These are phyloP conservation scores for Ptychobarbus kaznakovi DNA, from an alignment of 2,797 vertebrate genomes.

Conservation along the genomic window DNA sequence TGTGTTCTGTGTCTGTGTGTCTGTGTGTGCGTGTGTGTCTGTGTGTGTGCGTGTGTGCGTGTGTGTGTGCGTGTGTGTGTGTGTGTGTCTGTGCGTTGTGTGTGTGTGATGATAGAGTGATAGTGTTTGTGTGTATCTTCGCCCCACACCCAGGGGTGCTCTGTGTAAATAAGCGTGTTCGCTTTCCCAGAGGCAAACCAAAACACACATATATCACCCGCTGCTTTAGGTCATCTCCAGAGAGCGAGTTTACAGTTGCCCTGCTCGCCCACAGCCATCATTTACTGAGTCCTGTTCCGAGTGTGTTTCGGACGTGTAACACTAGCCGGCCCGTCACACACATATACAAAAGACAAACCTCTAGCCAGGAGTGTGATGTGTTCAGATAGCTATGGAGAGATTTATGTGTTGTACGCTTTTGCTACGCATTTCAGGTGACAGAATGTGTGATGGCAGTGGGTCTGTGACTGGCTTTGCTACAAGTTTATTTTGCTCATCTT, in stretches of 20 bases:
- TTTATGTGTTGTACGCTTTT: constrained; percentile 57
- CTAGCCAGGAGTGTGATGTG: constrained; percentile 76
- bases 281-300: constrained; percentile 81
- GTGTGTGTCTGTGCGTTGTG: constrained; percentile 27
- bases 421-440: constrained; percentile 66
- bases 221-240: constrained; percentile 75
- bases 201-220: constrained; percentile 78
- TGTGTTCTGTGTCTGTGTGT: too few relatives aligned
- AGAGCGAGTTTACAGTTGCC: constrained; percentile 66
- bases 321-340: constrained; percentile 66
- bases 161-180: constrained; percentile 83
- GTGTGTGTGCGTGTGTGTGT: too few relatives aligned
- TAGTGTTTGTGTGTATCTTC: constrained; percentile 43
- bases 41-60: constrained; percentile 10
- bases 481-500: constrained; percentile 26
- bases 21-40: neutral
- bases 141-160: constrained; percentile 78
- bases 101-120: constrained; percentile 30
- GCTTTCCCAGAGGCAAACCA: constrained; percentile 73
- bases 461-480: constrained; percentile 32
- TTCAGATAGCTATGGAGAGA: constrained; percentile 60
- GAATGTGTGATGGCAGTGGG: constrained; percentile 43
- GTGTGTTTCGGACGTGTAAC: constrained; percentile 81
- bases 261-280: constrained; percentile 74
- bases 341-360: constrained; percentile 76